Base-by-base conservation (phyloP, 2,797 vertebrate species). In the Hafferia zeledoni region DNA sequence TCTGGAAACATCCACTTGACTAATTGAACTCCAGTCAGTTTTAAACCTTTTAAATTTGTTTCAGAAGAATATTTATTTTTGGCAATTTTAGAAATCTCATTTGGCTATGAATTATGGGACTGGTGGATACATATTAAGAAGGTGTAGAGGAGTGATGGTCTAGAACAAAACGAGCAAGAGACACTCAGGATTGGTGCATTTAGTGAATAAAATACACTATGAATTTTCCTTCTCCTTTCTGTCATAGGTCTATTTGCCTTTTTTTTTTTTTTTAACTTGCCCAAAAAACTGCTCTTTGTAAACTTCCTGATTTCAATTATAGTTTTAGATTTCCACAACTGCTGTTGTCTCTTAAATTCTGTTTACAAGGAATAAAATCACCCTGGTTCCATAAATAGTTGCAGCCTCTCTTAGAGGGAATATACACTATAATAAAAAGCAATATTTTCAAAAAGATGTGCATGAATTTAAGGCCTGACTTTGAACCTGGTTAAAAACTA, bases 201-300 rank as follows among this genome's bases (percentile, higher is more conserved):
- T 28, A 33, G 11, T 41, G 28, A 10, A 33, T 39, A 37, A 91
- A 93, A 63, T 50, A 8, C 89, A 55, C 25, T 23, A 6, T 46
- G 1, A 63, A 25, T 88, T 88, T 7, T 35, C 43, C 20, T 67
- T n/a, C 20, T 91, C 6, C 15, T 59, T 86, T 55, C 0, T 1
- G 17, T 67, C 19, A 6, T 9, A 19, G 12, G 2, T 43, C 14
- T 71, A 0, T 35, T 15, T 79, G 30, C 22, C 8, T 27, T 35
- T 31, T 19, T 5, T 4, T 27, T 33, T n/a, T 0, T 11, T 17
- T 44, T 44, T 46, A 8, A 0, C 14, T 25, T 25, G 3, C 8
- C 2, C 1, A 25, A 15, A n/a, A 25, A 17, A 23, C 3, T 39
- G 39, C 19, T 67, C 39, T 39, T 39, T 39, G 37, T 11, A 39